These are phyloP conservation scores for Chiridota heheva DNA, from an alignment of 35 echinoderm and acorn worm genomes.

Conservation along the genomic window DNA sequence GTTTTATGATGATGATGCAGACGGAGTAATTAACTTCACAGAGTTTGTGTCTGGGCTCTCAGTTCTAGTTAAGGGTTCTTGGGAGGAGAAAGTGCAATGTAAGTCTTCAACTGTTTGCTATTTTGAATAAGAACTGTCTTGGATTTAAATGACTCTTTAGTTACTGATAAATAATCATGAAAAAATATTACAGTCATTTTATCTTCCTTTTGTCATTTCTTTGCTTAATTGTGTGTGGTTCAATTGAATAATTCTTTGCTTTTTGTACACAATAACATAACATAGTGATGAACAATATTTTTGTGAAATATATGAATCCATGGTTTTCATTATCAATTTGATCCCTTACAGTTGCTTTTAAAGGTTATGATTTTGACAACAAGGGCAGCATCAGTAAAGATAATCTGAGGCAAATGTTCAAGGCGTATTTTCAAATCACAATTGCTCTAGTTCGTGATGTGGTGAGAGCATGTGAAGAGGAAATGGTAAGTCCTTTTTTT, in stretches of 20 bases:
- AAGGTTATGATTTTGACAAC: slow-evolving; percentile 91
- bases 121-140: no score
- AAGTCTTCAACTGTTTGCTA: slow-evolving; percentile 57
- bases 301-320: background rate
- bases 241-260: no score
- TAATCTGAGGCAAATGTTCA: slow-evolving; percentile 95
- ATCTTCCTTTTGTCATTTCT: no score
- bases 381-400: slow-evolving; percentile 75
- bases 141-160: no score
- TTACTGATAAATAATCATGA: no score
- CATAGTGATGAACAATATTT: background rate
- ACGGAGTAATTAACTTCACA: slow-evolving; percentile 92
- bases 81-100: slow-evolving; percentile 80
- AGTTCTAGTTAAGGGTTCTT: slow-evolving; percentile 77
- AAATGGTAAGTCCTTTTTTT: slow-evolving; percentile 99
- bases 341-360: slow-evolving; percentile 92
- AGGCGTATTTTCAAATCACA: slow-evolving; percentile 92
- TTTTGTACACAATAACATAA: no score
- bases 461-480: slow-evolving; percentile 97
- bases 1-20: slow-evolving; percentile 97
- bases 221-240: no score
- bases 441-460: slow-evolving; percentile 97
- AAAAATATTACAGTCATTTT: no score
- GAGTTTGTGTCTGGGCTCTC: slow-evolving; percentile 86
- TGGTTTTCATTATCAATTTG: background rate